phyloP scores from a whole-genome alignment of 2,797 vertebrate genomes.

The Clamator glandarius region DNA sequence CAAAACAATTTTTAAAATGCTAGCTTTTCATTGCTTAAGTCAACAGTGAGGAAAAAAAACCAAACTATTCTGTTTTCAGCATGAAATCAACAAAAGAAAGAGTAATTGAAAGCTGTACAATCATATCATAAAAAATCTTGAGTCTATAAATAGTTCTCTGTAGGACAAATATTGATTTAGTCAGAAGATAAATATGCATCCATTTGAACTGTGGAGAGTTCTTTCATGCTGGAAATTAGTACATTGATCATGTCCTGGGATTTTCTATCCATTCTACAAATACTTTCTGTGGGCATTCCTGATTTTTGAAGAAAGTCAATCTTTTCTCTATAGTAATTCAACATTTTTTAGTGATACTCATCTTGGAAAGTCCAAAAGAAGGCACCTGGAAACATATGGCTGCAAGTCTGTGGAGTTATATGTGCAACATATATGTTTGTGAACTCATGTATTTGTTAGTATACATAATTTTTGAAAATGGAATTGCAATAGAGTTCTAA shows the following conservation, averaged over 20 bases:
- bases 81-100: background rate
- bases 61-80: background rate
- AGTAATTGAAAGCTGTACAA: background rate
- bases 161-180: background rate
- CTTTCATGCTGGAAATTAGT: constrained; percentile 35
- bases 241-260: constrained; percentile 18
- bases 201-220: background rate
- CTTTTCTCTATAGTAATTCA: background rate
- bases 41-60: background rate
- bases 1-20: background rate
- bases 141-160: background rate
- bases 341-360: background rate
- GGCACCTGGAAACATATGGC: background rate
- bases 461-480: background rate
- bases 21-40: background rate
- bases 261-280: background rate
- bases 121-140: background rate
- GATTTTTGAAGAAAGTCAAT: background rate
- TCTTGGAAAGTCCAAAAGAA: background rate
- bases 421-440: fast-evolving
- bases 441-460: background rate
- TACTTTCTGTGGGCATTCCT: background rate
- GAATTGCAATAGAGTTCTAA: background rate
- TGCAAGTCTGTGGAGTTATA: background rate
- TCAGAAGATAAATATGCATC: constrained; percentile 18